Evolutionary conservation across 2,113 vertebrate genomes (phyloP), one percentile per base, ranked within the genome.

Genomic region (Hippocampus barbouri): DNA sequence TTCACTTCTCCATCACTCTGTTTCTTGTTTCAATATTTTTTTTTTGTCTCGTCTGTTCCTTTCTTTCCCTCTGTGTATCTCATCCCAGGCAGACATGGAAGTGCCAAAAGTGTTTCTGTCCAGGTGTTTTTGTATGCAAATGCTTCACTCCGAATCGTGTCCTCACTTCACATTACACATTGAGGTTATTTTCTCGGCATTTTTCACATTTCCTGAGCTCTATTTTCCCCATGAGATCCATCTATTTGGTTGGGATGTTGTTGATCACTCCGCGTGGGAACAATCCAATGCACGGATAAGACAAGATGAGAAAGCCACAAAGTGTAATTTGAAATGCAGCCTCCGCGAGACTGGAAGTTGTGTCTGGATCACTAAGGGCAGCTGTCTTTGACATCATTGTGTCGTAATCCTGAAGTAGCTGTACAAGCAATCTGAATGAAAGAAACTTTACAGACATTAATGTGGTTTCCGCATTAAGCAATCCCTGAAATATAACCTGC

Each of bases 181-280:
- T 43, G 20, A 23, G 16, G 47, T 75, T 68, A 45, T 73, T 72
- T 9, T 0, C 11, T 64, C 14, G 21, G 15, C 38, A 56, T 63
- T 66, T 41, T 63, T 63, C 30, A 59, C 41, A 69, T 71, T 77
- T 81, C 23, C 61, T 73, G 40, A 73, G 20, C 70, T 61, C 21
- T 34, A 9, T 61, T 76, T 38, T 68, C 74, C 65, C 66, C 70
- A 57, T 16, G 65, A 77, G 25, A 12, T 64, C 57, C 38, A 25
- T 80, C 63, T 45, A 57, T 76, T 2, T 57, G 53, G 59, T 66
- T 61, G 66, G 61, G 34, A 51, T 23, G 12, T 56, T 78, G 59
- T 59, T 73, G 64, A 68, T 9, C 0, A 0, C n/a, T 34, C 56
- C 23, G 74, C 66, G 62, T 82, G 84, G 79, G 85, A 89, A 83